Evolutionary conservation across 2,888 invertebrate genomes (phyloP).

Genomic region (Hirtodrosophila cameraria): DNA sequence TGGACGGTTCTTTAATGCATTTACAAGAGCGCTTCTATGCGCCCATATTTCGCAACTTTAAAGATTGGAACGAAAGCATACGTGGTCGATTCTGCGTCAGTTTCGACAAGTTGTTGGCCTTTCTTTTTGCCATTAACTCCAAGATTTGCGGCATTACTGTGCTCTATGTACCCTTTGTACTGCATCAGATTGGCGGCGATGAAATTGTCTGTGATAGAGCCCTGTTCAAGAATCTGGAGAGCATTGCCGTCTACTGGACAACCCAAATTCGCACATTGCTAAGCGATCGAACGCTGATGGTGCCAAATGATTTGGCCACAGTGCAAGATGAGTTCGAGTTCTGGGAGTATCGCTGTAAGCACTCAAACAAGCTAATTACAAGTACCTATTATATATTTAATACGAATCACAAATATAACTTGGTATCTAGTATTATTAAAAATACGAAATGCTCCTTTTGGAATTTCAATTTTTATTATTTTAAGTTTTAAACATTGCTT

Average conservation of each 20-base stretch:
- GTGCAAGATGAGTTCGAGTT: slow-evolving; percentile 92
- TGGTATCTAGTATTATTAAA: too few species aligned
- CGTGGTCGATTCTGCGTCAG: slow-evolving; percentile 91
- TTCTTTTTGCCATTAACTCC: slow-evolving; percentile 92
- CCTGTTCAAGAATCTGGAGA: slow-evolving; percentile 93
- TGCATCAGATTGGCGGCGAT: slow-evolving; percentile 84
- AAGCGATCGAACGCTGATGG: slow-evolving; percentile 89
- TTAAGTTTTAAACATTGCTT: neutral
- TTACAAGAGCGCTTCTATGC: slow-evolving; percentile 88
- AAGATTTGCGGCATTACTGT: slow-evolving; percentile 93
- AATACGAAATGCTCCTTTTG: too few species aligned
- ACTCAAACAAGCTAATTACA: too few species aligned
- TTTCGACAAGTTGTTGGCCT: slow-evolving; percentile 91
- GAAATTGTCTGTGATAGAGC: slow-evolving; percentile 89
- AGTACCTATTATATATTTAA: too few species aligned
- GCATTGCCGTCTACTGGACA: slow-evolving; percentile 94
- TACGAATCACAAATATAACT: too few species aligned
- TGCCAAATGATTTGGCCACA: slow-evolving; percentile 87
- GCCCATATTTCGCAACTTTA: slow-evolving; percentile 90
- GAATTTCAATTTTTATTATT: neutral
- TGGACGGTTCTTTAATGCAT: slow-evolving; percentile 88
- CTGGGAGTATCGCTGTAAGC: slow-evolving; percentile 92
- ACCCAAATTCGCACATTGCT: slow-evolving; percentile 93
- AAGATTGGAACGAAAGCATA: slow-evolving; percentile 92
- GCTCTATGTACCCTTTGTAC: slow-evolving; percentile 92